A percentile compares a stretch with the other conserved stretches of the same genome.
phyloP scores from a whole-genome alignment of 2,888 invertebrate genomes.

The Philereme transversata region DNA sequence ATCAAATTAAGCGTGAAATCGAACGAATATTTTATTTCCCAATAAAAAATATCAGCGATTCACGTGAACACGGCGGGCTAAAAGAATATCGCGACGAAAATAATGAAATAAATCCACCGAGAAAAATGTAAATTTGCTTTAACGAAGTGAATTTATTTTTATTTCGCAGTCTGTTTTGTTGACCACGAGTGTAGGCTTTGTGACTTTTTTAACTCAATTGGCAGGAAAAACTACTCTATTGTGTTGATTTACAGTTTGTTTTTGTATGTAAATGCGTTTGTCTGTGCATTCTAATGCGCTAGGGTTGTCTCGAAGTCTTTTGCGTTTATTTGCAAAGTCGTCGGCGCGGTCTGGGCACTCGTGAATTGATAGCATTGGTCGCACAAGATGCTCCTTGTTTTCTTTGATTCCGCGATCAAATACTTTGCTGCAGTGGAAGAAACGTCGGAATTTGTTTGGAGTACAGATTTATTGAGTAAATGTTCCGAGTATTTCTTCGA shows the following conservation, averaged over 20 bases:
- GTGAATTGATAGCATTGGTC: conserved; percentile 59
- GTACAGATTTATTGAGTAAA: conserved; percentile 32
- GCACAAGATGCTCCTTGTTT: conserved; percentile 34
- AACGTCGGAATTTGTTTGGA: conserved; percentile 16
- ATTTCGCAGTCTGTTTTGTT: conserved; percentile 48
- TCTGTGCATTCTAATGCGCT: conserved; percentile 45
- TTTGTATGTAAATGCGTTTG: conserved; percentile 32
- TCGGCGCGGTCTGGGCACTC: conserved; percentile 45
- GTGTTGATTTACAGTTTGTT: conserved; percentile 28
- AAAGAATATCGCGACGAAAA: conserved; percentile 52
- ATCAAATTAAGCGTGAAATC: conserved; percentile 54
- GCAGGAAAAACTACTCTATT: conserved; percentile 33
- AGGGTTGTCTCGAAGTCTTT: conserved; percentile 47
- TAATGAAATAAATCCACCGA: conserved; percentile 62
- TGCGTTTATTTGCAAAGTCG: conserved; percentile 52
- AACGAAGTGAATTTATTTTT: conserved; percentile 73
- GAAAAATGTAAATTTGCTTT: conserved; percentile 75
- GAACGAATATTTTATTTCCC: conserved; percentile 50
- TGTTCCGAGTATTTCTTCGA: conserved; percentile 17
- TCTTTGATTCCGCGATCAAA: conserved; percentile 40
- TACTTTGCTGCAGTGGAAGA: conserved; percentile 24
- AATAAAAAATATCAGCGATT: conserved; percentile 50
- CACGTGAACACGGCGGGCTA: conserved; percentile 45
- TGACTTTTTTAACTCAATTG: conserved; percentile 37
- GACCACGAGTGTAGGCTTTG: conserved; percentile 51